Evolutionary conservation across 2,797 vertebrate genomes (phyloP).

Genomic region (Cercopithecus petaurista): DNA sequence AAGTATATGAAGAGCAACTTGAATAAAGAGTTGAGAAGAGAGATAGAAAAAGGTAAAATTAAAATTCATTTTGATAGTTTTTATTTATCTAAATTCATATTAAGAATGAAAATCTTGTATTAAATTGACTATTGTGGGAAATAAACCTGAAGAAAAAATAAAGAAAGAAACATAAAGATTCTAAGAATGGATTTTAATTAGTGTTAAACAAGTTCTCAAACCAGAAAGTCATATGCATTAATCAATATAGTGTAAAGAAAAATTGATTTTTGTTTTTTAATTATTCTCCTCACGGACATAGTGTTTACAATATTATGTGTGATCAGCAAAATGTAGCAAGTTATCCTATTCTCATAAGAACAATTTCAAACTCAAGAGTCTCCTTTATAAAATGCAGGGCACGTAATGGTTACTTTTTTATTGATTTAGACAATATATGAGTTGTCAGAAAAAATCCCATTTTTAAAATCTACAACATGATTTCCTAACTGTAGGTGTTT

Average conservation of each 20-base stretch:
- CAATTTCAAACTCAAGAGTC: slow-evolving; percentile 25
- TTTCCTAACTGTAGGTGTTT: slow-evolving; percentile 47
- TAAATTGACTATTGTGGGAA: not conserved
- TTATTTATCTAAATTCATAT: not conserved
- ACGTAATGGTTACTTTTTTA: slow-evolving; percentile 60
- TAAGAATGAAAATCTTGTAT: slow-evolving; percentile 13
- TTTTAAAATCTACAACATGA: slow-evolving; percentile 64
- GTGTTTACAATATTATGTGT: slow-evolving; percentile 49
- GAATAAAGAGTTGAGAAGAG: not conserved
- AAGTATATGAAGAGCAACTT: not conserved
- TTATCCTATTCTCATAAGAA: slow-evolving; percentile 54
- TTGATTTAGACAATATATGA: slow-evolving; percentile 70
- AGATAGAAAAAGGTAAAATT: not conserved
- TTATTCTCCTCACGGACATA: slow-evolving; percentile 17
- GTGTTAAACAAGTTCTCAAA: slow-evolving; percentile 56
- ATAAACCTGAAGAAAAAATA: not conserved
- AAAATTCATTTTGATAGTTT: not conserved
- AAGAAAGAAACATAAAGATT: not conserved
- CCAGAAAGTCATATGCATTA: slow-evolving; percentile 39
- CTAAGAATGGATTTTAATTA: slow-evolving; percentile 64
- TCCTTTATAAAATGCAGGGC: slow-evolving; percentile 44
- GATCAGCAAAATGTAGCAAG: slow-evolving; percentile 61
- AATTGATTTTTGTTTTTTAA: slow-evolving; percentile 53
- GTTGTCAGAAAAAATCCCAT: slow-evolving; percentile 61
- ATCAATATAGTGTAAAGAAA: slow-evolving; percentile 35